phyloP scores from a whole-genome alignment of 2,113 vertebrate species.

The Spea bombifrons region DNA sequence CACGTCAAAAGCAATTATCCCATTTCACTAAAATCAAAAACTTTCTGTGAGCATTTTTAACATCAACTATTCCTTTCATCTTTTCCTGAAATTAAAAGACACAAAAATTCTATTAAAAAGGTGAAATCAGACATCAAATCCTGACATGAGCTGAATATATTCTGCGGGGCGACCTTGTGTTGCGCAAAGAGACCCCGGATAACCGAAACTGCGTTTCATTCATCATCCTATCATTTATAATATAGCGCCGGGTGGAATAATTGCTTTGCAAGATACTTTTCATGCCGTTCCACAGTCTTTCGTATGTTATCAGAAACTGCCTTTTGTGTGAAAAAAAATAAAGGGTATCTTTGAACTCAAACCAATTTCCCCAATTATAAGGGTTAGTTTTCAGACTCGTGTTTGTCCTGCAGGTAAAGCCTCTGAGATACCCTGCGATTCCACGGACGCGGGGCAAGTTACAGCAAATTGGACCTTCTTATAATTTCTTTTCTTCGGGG shows the following conservation, averaged over 20 bases:
- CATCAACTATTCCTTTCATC: slow-evolving; percentile 1
- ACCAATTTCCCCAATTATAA: no score
- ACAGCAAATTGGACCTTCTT: no score
- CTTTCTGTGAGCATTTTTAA: neutral
- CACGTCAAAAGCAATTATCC: neutral
- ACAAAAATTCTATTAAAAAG: neutral
- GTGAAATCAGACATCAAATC: neutral
- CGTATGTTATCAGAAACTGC: neutral
- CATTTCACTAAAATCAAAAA: neutral
- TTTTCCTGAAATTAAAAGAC: slow-evolving; percentile 2
- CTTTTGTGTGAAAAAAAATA: neutral
- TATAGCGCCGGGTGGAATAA: neutral
- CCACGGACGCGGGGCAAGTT: no score
- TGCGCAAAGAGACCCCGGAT: no score
- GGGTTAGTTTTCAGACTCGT: no score
- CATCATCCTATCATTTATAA: no score
- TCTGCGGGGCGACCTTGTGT: neutral
- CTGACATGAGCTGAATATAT: slow-evolving; percentile 9
- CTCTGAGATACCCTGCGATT: no score
- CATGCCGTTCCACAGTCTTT: neutral
- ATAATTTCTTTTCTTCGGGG: no score
- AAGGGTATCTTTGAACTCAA: no score
- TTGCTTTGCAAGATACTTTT: neutral
- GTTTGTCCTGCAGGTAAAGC: no score
- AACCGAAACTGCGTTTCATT: no score